Base-by-base conservation (phyloP, 1,140 invertebrate genomes). In the Saccostrea echinata region DNA sequence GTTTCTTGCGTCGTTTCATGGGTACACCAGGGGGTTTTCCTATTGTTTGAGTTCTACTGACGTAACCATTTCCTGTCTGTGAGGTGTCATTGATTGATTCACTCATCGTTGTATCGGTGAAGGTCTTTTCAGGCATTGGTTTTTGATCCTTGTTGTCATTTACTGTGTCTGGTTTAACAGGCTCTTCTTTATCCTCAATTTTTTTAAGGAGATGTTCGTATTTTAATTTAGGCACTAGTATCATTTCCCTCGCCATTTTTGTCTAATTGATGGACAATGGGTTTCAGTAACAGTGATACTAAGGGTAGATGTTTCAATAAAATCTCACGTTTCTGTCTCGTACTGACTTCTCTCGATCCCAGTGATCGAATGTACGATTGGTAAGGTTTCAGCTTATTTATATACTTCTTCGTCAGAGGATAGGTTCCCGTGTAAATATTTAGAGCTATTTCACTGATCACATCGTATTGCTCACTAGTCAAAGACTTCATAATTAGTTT, bases 221-320 rank as follows among this genome's bases (percentile, higher is more conserved):
- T 76, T 85, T 88, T 27, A 57, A 53, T 51, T 85, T 85, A 64
- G 87, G 84, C 35, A 85, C 30, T 30, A 88, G 52, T 43, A 88
- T 84, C 18, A 88, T 9, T 85, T 88, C 87, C 51, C 35, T 84
- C 21, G 87, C 64, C 87, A 88, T 88, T 27, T 57, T 61, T 84
- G 33, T 82, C 30, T 24, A 86, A n/a, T n/a, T 82, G 35, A 11
- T 82, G 24, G 21, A 82, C 35, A 57, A 85, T 64, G 0, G 87
- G 83, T 57, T 84, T 88, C 64, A 88, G 24, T 57, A 87, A 71
- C 21, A 84, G 33, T 43, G 86, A 55, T n/a, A 87, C 57, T 21
- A 84, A 76, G 3, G 8, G 18, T n/a, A 33, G 16, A 12, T 35
- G 55, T 71, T 84, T 84, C 24, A 84, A 16, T 24, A 87, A 71